A percentile compares a stretch with the other conserved stretches of the same genome.
Evolutionary conservation across 2,888 invertebrate genomes (phyloP).

Genomic region (Rhaphigaster nebulosa): DNA sequence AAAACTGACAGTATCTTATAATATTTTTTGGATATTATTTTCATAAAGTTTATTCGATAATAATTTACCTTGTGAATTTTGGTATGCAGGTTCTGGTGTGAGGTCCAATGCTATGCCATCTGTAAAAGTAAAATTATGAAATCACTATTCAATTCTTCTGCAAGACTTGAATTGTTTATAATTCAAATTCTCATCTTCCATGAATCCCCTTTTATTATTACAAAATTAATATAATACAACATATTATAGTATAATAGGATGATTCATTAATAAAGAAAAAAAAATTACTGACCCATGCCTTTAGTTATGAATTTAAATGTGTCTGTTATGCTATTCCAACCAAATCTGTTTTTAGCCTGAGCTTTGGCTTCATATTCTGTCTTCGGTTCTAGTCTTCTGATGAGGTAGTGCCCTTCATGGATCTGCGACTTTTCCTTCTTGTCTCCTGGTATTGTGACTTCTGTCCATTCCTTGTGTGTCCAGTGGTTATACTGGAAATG

Average conservation of each 20-base stretch:
- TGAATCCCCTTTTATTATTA: background rate
- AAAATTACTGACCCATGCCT: slow-evolving; percentile 71
- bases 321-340: slow-evolving; percentile 76
- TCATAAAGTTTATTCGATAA: background rate
- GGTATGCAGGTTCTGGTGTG: slow-evolving; percentile 57
- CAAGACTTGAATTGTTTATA: background rate
- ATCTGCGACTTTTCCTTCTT: slow-evolving; percentile 71
- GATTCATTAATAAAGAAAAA: background rate
- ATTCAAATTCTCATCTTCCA: background rate
- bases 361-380: slow-evolving; percentile 77
- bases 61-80: slow-evolving; percentile 52
- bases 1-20: background rate
- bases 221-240: background rate
- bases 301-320: slow-evolving; percentile 76
- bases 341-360: slow-evolving; percentile 76
- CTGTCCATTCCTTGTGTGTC: slow-evolving; percentile 69
- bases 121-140: slow-evolving; percentile 6
- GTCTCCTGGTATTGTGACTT: slow-evolving; percentile 72
- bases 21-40: background rate
- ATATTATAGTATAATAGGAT: background rate
- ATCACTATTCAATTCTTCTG: background rate
- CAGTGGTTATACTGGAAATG: slow-evolving; percentile 3
- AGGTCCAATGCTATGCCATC: slow-evolving; percentile 47
- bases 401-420: slow-evolving; percentile 77
- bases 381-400: slow-evolving; percentile 75